Evolutionary conservation across 2,888 invertebrate species (phyloP).

Genomic region (Rhaphigaster nebulosa): DNA sequence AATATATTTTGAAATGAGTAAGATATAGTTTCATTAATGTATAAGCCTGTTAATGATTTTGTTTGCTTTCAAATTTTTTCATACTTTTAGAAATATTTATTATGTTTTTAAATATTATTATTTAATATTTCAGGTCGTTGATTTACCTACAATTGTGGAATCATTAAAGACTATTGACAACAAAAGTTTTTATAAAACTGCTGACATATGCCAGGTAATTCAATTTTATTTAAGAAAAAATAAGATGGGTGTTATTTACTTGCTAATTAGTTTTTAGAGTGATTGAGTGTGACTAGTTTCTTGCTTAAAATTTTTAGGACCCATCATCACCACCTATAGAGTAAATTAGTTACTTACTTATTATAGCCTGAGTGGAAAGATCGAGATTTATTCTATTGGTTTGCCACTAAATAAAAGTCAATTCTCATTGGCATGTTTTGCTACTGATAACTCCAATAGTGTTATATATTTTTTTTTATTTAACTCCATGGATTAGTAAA

Average conservation of each 20-base stretch:
- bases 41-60: not conserved
- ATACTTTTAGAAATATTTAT: not conserved
- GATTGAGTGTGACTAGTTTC: too few species aligned
- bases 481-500: too few species aligned
- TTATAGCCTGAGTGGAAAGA: too few species aligned
- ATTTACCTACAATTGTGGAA: constrained; percentile 92
- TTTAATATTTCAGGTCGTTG: constrained; percentile 76
- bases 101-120: not conserved
- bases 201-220: constrained; percentile 90
- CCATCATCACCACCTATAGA: too few species aligned
- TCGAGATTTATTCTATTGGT: too few species aligned
- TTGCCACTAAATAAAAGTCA: too few species aligned
- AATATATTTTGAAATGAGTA: not conserved
- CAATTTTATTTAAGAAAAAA: not conserved
- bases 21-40: constrained; percentile 52
- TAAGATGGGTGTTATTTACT: not conserved
- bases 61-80: not conserved
- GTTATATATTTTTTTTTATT: too few species aligned
- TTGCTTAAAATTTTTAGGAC: too few species aligned
- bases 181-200: constrained; percentile 97
- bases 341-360: too few species aligned
- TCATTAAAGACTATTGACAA: constrained; percentile 95
- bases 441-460: too few species aligned
- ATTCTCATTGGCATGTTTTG: too few species aligned
- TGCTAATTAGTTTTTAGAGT: too few species aligned